Percentiles rank a stretch among this genome's conserved stretches.
These are phyloP conservation scores for Tragelaphus oryx DNA, from an alignment of 2,797 vertebrate species.

Conservation along the genomic window DNA sequence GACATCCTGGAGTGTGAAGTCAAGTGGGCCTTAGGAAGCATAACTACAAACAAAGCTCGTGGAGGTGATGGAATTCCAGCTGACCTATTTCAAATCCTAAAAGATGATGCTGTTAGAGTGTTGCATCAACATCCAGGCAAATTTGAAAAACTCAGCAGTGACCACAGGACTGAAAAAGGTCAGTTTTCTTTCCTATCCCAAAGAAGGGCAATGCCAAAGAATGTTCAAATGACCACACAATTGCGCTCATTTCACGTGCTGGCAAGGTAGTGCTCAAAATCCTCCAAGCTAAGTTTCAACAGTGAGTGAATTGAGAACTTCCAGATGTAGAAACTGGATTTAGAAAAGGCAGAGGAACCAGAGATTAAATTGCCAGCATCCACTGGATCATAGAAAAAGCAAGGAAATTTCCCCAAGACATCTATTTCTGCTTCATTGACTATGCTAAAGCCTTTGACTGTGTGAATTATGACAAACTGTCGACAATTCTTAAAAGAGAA, in stretches of 20 bases:
- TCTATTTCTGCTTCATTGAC: neutral
- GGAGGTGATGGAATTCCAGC: neutral
- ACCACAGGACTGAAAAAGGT: neutral
- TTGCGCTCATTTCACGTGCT: neutral
- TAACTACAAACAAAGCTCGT: neutral
- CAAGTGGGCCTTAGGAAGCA: neutral
- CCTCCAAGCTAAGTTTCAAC: neutral
- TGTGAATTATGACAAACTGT: neutral
- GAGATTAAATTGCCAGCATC: neutral
- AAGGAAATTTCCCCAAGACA: neutral
- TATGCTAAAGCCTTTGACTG: neutral
- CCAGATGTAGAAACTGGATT: neutral
- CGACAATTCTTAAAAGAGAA: neutral
- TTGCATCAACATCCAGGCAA: neutral
- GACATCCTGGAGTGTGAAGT: neutral
- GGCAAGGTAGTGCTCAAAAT: neutral
- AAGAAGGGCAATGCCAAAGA: neutral
- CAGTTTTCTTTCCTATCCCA: neutral
- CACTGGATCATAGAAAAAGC: neutral
- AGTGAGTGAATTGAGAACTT: neutral
- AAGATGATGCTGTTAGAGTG: neutral
- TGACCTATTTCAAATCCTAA: neutral
- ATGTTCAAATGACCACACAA: neutral
- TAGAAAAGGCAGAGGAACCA: neutral
- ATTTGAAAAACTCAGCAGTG: neutral